These are phyloP conservation scores for Eremobia ochroleuca DNA, from an alignment of 2,888 invertebrate genomes.

Conservation along the genomic window DNA sequence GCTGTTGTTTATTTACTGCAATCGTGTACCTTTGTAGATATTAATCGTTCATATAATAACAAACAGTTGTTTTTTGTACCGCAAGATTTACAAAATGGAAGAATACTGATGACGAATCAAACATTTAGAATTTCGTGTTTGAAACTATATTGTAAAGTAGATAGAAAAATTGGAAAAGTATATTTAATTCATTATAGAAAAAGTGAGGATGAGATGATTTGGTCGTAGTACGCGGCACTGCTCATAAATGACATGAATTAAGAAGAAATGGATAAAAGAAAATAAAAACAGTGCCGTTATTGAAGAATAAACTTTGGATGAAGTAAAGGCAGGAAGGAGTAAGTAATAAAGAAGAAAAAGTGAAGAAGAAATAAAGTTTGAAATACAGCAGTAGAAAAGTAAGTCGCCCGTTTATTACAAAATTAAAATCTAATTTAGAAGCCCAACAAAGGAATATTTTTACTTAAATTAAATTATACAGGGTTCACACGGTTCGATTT, in stretches of 20 bases:
- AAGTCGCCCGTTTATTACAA: too few relatives aligned
- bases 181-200: neutral
- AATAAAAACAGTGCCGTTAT: conserved; percentile 16
- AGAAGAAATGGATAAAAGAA: neutral
- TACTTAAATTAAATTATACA: neutral
- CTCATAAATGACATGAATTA: neutral
- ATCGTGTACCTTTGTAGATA: conserved; percentile 26
- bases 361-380: neutral
- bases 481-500: neutral
- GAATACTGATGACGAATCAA: conserved; percentile 31
- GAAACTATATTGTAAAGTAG: neutral
- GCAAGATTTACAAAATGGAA: conserved; percentile 46
- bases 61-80: conserved; percentile 51
- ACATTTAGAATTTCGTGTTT: conserved; percentile 4
- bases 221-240: conserved; percentile 45
- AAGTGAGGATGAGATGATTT: conserved; percentile 9
- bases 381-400: conserved; percentile 29
- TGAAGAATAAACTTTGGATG: conserved; percentile 5
- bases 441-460: neutral
- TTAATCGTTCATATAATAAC: conserved; percentile 51
- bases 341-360: neutral
- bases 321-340: neutral
- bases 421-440: neutral
- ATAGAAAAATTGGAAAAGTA: neutral
- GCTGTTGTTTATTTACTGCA: neutral